These are phyloP conservation scores for Lepus townsendii DNA, from an alignment of 2,797 vertebrate species.

Conservation along the genomic window DNA sequence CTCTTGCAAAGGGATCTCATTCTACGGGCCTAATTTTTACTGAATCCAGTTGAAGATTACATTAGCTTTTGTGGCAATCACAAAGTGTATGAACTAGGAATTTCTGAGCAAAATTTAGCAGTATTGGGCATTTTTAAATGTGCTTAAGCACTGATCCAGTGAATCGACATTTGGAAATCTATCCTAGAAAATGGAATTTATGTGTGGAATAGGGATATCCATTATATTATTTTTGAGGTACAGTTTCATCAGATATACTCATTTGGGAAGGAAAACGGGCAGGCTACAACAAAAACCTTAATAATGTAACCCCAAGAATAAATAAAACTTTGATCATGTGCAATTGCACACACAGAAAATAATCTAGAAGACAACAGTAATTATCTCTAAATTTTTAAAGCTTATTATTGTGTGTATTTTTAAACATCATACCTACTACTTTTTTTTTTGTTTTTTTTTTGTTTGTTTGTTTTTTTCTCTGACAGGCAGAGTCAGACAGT, in stretches of 20 bases:
- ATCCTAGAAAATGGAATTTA: neutral
- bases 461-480: no score
- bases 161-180: neutral
- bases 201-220: neutral
- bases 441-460: no score
- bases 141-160: neutral
- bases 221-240: conserved; percentile 6
- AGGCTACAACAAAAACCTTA: conserved; percentile 1
- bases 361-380: neutral
- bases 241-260: neutral
- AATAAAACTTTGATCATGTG: neutral
- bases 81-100: neutral
- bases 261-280: neutral
- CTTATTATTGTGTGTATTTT: no score
- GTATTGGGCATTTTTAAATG: neutral
- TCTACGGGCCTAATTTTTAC: neutral
- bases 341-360: neutral
- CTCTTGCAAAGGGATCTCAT: neutral
- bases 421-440: no score
- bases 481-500: neutral
- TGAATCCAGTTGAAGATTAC: neutral
- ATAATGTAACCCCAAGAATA: neutral
- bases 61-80: neutral
- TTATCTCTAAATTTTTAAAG: neutral
- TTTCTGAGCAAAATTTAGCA: neutral